phyloP scores from a whole-genome alignment of 2,888 invertebrate genomes.

The Synanthedon andrenaeformis region DNA sequence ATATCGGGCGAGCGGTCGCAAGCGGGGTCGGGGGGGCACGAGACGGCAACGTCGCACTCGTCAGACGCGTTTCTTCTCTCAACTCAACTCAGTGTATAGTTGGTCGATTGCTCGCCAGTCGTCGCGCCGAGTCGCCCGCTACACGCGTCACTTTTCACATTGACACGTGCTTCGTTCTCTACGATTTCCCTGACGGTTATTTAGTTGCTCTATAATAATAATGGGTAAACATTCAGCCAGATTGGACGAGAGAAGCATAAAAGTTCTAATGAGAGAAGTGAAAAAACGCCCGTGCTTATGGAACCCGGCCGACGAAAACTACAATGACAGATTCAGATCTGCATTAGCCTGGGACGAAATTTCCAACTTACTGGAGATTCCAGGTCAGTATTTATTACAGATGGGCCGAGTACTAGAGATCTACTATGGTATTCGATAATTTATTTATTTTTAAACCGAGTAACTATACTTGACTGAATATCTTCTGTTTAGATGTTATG shows the following conservation, averaged over 20 bases:
- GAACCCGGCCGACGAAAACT: constrained; percentile 22
- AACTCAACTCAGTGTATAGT: constrained; percentile 1
- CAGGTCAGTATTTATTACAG: constrained; percentile 19
- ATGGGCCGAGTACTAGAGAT: too few relatives aligned
- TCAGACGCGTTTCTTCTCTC: constrained; percentile 8
- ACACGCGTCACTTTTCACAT: background rate
- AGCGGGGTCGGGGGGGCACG: constrained; percentile 6
- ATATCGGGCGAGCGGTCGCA: background rate
- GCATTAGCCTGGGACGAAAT: constrained; percentile 29
- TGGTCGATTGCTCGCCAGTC: constrained; percentile 7
- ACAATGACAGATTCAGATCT: constrained; percentile 23
- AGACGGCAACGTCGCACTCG: constrained; percentile 19
- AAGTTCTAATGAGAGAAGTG: constrained; percentile 23
- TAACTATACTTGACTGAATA: too few relatives aligned
- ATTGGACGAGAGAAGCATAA: constrained; percentile 8
- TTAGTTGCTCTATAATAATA: background rate
- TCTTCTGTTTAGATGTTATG: too few relatives aligned
- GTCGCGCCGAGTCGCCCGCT: constrained; percentile 5
- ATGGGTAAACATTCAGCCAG: background rate
- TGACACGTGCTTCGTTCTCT: constrained; percentile 3
- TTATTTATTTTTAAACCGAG: too few relatives aligned
- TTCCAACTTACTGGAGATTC: constrained; percentile 16
- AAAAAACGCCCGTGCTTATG: constrained; percentile 26
- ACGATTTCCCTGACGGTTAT: background rate
- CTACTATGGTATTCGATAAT: too few relatives aligned